phyloP scores from a whole-genome alignment of 1,140 invertebrate species.

The Lutraria rhynchaena region DNA sequence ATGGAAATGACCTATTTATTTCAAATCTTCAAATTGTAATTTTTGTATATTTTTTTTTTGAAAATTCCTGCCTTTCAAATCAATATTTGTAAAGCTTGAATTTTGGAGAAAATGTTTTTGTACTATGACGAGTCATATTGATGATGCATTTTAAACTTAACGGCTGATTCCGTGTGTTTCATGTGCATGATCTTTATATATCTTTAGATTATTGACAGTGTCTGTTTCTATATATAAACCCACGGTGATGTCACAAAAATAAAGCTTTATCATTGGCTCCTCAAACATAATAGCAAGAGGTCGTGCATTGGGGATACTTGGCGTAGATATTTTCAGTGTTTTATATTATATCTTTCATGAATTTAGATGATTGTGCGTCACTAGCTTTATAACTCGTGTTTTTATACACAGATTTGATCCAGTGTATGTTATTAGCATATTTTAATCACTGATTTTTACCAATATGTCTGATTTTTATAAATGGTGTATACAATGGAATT shows the following conservation, averaged over 20 bases:
- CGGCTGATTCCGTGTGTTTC: constrained; percentile 3
- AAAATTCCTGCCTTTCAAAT: too few relatives aligned
- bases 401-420: constrained; percentile 38
- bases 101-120: too few relatives aligned
- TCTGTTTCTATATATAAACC: constrained; percentile 20
- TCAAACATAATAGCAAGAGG: constrained; percentile 47
- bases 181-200: constrained; percentile 29
- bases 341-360: constrained; percentile 36
- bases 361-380: constrained; percentile 44
- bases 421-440: constrained; percentile 13
- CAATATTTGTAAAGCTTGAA: too few relatives aligned
- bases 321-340: constrained; percentile 33
- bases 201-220: constrained; percentile 9
- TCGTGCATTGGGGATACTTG: constrained; percentile 43
- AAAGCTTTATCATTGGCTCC: neutral
- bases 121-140: too few relatives aligned
- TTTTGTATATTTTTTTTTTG: too few relatives aligned
- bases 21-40: too few relatives aligned
- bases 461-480: constrained; percentile 1
- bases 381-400: constrained; percentile 45
- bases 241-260: constrained; percentile 44
- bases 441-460: constrained; percentile 14
- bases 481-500: neutral
- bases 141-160: too few relatives aligned
- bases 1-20: constrained; percentile 4